These are phyloP conservation scores for Acanthosepion esculentum DNA, from an alignment of 2,888 invertebrate genomes.

Conservation along the genomic window DNA sequence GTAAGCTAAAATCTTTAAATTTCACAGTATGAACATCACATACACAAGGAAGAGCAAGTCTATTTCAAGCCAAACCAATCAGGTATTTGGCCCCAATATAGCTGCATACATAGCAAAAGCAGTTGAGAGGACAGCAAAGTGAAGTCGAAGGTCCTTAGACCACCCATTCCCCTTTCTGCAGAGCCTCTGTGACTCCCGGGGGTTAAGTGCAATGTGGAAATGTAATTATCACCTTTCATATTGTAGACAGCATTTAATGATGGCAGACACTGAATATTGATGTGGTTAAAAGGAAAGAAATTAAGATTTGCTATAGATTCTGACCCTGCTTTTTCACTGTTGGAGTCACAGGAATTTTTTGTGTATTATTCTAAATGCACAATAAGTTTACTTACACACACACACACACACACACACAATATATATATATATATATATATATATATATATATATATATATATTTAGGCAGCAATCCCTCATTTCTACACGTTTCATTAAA, in stretches of 20 bases:
- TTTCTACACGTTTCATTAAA: no score
- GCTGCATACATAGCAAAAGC: not conserved
- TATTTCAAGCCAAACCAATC: not conserved
- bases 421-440: no score
- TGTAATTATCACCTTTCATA: slow-evolving; percentile 33
- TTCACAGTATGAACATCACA: not conserved
- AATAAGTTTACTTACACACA: not conserved
- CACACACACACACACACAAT: no score
- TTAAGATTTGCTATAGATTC: not conserved
- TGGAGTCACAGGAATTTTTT: not conserved
- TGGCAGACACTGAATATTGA: not conserved
- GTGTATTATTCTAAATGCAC: slow-evolving; percentile 7
- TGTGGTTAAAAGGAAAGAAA: not conserved
- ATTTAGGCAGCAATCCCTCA: no score
- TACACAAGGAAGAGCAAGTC: not conserved
- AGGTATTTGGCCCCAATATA: not conserved
- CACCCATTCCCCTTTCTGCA: not conserved
- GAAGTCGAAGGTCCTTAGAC: not conserved
- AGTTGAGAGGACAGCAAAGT: not conserved
- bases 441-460: no score
- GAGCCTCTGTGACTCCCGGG: slow-evolving; percentile 33
- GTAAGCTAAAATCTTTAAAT: no score
- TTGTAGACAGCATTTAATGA: not conserved
- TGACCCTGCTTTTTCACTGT: not conserved
- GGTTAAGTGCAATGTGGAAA: slow-evolving; percentile 6